Evolutionary conservation across 2,797 vertebrate species (phyloP).

Genomic region (Trachurus trachurus): DNA sequence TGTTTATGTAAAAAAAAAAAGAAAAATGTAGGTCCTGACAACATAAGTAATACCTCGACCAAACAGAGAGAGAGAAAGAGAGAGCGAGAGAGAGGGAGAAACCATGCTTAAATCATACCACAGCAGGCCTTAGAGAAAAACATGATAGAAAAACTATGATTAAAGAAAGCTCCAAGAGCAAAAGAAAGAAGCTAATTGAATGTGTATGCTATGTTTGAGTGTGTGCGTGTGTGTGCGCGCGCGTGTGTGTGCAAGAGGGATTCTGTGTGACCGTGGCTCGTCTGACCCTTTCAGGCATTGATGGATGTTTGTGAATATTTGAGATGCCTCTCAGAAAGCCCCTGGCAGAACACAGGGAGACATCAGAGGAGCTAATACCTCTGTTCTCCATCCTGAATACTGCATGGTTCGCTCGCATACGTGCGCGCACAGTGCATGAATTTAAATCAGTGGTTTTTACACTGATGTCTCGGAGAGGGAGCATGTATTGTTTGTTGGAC

Average conservation of each 20-base stretch:
- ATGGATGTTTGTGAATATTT: slow-evolving; percentile 75
- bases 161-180: slow-evolving; percentile 34
- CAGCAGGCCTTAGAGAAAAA: slow-evolving; percentile 20
- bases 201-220: slow-evolving; percentile 11
- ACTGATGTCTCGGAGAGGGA: slow-evolving; percentile 9
- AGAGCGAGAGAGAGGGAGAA: too few species aligned
- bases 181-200: slow-evolving; percentile 22
- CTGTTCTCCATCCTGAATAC: slow-evolving; percentile 63
- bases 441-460: slow-evolving; percentile 57
- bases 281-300: slow-evolving; percentile 69
- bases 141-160: slow-evolving; percentile 24
- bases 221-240: slow-evolving; percentile 3
- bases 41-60: too few species aligned
- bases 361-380: slow-evolving; percentile 65
- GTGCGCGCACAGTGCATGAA: slow-evolving; percentile 38
- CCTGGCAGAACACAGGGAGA: slow-evolving; percentile 61
- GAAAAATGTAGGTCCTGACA: too few species aligned
- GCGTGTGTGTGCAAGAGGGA: slow-evolving; percentile 5
- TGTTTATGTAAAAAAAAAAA: too few species aligned
- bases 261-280: slow-evolving; percentile 18
- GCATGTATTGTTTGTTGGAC: slow-evolving; percentile 27
- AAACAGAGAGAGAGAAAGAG: not conserved
- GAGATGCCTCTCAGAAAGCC: slow-evolving; percentile 67
- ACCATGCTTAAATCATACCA: not conserved
- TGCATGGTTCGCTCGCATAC: slow-evolving; percentile 49